Conservation (phyloP, 2,888 invertebrate genomes). For the Cheilosia grossa region DNA sequence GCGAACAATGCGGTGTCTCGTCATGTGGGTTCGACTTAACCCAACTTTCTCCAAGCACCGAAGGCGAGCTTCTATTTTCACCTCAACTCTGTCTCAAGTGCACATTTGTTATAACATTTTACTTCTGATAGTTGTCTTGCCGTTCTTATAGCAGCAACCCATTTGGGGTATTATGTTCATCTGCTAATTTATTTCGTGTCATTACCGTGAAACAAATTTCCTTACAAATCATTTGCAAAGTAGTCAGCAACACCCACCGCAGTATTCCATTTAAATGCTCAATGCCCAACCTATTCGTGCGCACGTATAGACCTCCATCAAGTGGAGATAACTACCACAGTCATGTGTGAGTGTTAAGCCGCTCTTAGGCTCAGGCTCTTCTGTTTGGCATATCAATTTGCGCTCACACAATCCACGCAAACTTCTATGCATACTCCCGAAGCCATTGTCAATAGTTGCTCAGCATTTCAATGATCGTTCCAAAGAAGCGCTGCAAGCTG, state of each 20-base stretch:
- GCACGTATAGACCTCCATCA: constrained; percentile 4
- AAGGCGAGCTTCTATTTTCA: background rate
- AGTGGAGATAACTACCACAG: background rate
- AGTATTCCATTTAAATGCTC: background rate
- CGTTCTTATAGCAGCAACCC: constrained; percentile 25
- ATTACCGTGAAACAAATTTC: constrained; percentile 57
- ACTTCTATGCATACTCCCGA: background rate
- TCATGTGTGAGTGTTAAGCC: constrained; percentile 54
- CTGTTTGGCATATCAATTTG: background rate
- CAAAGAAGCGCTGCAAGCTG: constrained; percentile 17
- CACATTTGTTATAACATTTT: constrained; percentile 22
- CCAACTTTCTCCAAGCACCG: constrained; percentile 42
- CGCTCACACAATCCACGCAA: constrained; percentile 2
- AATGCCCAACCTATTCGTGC: constrained; percentile 52
- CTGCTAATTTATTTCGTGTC: constrained; percentile 46
- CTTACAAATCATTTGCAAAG: constrained; percentile 49
- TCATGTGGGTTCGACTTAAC: constrained; percentile 24
- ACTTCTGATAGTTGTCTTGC: constrained; percentile 19
- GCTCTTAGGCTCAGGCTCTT: no score
- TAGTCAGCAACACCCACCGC: constrained; percentile 53
- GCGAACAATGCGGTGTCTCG: background rate
- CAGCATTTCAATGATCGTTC: constrained; percentile 36
- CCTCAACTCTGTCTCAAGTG: constrained; percentile 9
- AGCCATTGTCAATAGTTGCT: constrained; percentile 28
- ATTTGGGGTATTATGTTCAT: constrained; percentile 3